Evolutionary conservation across 2,797 vertebrate species (phyloP), one percentile per base, ranked within the genome.

Genomic region (Hyperoplus immaculatus): DNA sequence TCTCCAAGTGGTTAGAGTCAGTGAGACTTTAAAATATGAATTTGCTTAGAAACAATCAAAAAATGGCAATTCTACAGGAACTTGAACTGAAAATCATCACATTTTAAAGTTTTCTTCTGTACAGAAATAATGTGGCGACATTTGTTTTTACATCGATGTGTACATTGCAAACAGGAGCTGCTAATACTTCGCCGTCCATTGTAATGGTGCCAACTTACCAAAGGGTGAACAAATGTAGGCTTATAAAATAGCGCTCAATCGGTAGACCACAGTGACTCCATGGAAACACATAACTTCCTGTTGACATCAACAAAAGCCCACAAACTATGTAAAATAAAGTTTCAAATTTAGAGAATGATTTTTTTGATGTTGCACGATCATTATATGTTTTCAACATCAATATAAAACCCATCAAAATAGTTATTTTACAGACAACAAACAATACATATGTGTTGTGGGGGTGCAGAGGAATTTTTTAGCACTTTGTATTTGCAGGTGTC

Each of bases 401-500:
- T 29, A 29, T 3, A 29, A 29, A 29, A 29, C 45, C 18, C 13
- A 38, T 63, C 21, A 47, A 45, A 21, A 47, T 47, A 12, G 13
- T 46, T 43, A n/a, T 6, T 56, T 16, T 41, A 39, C 6, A 18
- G 50, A 13, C 46, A 65, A 36, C n/a, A 5, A 16, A 16, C 14
- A 14, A 29, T 4, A 6, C 9, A 43, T 10, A 12, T 43, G 58
- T 43, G 4, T 42, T 0, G 6, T 36, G 39, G 4, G 21, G 38
- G 12, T 56, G 38, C 9, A 16, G 54, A 10, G 39, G 18, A 41
- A 36, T 41, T 41, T 41, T 3, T 36, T 38, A 50, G 6, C 15
- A 47, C 1, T 38, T 49, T 82, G 72, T 73, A 2, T 76, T 67
- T 61, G 53, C 69, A 61, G 77, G 60, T 69, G 68, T 72, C 46